phyloP scores from a whole-genome alignment of 2,888 invertebrate species.

The Prenolepis imparis region DNA sequence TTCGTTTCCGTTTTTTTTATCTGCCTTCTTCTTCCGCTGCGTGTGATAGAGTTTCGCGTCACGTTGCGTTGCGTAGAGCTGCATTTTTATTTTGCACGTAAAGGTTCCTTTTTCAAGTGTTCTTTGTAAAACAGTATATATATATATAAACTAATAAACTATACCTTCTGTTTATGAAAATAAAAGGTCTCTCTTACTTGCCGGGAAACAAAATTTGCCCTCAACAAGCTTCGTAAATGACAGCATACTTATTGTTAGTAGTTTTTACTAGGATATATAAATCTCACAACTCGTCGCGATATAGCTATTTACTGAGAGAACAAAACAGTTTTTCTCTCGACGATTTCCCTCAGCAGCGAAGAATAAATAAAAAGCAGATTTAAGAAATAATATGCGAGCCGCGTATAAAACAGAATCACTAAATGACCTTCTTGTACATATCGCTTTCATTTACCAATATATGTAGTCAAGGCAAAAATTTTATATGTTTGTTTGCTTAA shows the following conservation, averaged over 20 bases:
- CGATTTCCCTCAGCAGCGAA: background rate
- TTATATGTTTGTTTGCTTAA: background rate
- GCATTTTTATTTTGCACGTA: too few relatives aligned
- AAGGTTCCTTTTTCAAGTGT: too few relatives aligned
- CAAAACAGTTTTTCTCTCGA: background rate
- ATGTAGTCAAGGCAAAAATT: background rate
- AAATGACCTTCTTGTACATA: background rate
- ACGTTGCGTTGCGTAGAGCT: too few relatives aligned
- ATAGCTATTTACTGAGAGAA: background rate
- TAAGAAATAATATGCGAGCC: too few relatives aligned
- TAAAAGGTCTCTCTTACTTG: too few relatives aligned
- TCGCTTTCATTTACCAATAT: background rate
- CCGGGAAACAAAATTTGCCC: too few relatives aligned
- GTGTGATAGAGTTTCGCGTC: too few relatives aligned
- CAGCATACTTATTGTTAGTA: background rate
- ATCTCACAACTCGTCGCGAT: background rate
- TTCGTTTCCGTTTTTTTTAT: too few relatives aligned
- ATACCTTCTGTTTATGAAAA: too few relatives aligned
- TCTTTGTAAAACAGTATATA: too few relatives aligned
- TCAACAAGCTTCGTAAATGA: background rate
- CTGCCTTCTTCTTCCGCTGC: too few relatives aligned
- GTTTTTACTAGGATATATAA: background rate
- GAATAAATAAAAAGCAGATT: background rate
- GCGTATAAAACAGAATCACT: background rate
- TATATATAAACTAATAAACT: too few relatives aligned